Conservation (phyloP, 1,140 invertebrate genomes). For the Drosophila azteca region DNA sequence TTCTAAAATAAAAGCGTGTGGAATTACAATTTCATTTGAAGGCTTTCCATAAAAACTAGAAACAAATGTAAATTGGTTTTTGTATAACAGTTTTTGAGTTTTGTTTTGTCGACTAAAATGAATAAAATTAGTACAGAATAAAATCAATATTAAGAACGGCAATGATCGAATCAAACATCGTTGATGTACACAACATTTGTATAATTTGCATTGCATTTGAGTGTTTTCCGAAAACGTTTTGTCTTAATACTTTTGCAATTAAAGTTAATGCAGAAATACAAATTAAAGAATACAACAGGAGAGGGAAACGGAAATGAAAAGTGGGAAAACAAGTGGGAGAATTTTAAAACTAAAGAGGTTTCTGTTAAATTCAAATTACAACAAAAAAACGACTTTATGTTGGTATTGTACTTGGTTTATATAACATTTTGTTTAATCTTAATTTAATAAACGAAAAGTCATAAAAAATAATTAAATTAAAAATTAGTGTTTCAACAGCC, state of each 20-base stretch:
- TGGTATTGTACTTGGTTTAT: slow-evolving; percentile 21
- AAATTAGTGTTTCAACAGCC: slow-evolving; percentile 74
- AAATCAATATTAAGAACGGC: slow-evolving; percentile 6
- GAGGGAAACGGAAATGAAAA: slow-evolving; percentile 7
- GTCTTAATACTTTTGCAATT: slow-evolving; percentile 46
- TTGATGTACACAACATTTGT: too few relatives aligned
- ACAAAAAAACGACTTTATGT: slow-evolving; percentile 19
- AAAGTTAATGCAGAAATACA: slow-evolving; percentile 20
- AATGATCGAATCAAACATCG: slow-evolving; percentile 22
- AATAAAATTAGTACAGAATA: slow-evolving; percentile 13
- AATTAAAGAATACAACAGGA: slow-evolving; percentile 19
- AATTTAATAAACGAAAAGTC: slow-evolving; percentile 54
- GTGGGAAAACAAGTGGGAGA: not conserved
- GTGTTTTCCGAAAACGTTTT: slow-evolving; percentile 34
- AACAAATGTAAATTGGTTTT: slow-evolving; percentile 58
- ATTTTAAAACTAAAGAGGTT: not conserved
- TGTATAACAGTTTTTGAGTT: slow-evolving; percentile 42
- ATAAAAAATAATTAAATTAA: slow-evolving; percentile 61
- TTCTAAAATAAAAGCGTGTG: slow-evolving; percentile 82
- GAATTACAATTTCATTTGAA: slow-evolving; percentile 79
- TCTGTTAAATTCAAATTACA: slow-evolving; percentile 36
- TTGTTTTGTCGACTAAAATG: slow-evolving; percentile 29
- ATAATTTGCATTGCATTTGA: slow-evolving; percentile 38
- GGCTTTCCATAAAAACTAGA: slow-evolving; percentile 63
- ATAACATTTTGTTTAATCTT: slow-evolving; percentile 15